phyloP scores from a whole-genome alignment of 2,113 vertebrate species.

The Dendrocopos noguchii region DNA sequence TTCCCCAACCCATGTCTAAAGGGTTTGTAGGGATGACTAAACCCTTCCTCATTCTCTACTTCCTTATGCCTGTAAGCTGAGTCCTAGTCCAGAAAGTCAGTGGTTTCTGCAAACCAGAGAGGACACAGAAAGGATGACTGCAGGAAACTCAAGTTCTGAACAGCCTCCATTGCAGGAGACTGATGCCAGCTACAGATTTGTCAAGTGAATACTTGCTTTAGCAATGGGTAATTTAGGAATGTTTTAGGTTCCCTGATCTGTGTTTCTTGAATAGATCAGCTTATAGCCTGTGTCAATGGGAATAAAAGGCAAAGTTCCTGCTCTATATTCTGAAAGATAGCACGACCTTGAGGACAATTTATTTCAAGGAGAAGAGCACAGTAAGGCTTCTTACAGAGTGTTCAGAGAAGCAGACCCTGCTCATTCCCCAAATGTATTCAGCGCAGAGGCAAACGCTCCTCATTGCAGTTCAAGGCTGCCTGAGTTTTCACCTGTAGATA shows the following conservation, averaged over 20 bases:
- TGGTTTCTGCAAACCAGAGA: not conserved
- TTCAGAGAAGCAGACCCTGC: conserved; percentile 7
- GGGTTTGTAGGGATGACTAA: not conserved
- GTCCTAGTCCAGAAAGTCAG: not conserved
- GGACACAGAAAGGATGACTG: not conserved
- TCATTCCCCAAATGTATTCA: conserved; percentile 53
- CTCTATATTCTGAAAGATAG: not conserved
- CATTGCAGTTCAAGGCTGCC: conserved; percentile 42
- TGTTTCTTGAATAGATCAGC: not conserved
- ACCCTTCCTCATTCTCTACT: not conserved
- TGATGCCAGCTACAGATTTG: not conserved
- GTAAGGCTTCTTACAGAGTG: not conserved
- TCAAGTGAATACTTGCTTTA: not conserved
- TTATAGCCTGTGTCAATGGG: not conserved
- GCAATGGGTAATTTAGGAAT: not conserved
- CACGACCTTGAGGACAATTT: conserved; percentile 40
- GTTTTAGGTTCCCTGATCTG: not conserved
- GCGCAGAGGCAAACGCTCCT: conserved; percentile 45
- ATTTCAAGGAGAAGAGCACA: conserved; percentile 12
- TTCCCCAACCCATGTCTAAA: not conserved
- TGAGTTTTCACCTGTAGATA: conserved; percentile 74
- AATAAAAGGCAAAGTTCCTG: not conserved
- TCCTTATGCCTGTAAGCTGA: not conserved
- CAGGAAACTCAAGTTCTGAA: not conserved
- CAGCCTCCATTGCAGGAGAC: not conserved